A percentile compares a stretch with the other conserved stretches of the same genome.
phyloP scores from a whole-genome alignment of 2,888 invertebrate species.

The Caenorhabditis wallacei region DNA sequence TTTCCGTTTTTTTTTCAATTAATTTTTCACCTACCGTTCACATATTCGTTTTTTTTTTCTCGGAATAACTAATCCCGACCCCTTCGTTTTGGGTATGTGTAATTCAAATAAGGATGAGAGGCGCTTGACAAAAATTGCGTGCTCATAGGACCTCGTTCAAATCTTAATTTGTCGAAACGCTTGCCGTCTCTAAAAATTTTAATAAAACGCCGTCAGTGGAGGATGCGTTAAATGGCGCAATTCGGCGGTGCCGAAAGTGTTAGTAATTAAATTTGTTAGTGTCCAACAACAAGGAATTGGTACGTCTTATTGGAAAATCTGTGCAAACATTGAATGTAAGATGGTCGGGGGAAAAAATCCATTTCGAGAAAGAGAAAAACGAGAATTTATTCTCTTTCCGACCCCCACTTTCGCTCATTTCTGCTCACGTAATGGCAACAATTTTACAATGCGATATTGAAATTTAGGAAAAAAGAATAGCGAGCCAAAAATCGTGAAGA shows the following conservation, averaged over 20 bases:
- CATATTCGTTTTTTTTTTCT: neutral
- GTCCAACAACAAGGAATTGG: constrained; percentile 54
- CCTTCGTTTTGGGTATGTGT: constrained; percentile 3
- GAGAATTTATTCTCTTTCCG: neutral
- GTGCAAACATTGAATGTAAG: constrained; percentile 48
- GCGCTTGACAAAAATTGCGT: constrained; percentile 48
- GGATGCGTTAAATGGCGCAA: constrained; percentile 73
- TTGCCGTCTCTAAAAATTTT: constrained; percentile 50
- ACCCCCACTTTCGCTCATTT: constrained; percentile 2
- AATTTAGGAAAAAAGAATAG: constrained; percentile 20
- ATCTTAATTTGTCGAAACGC: constrained; percentile 53
- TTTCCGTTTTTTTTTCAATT: constrained; percentile 11
- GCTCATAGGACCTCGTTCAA: constrained; percentile 59
- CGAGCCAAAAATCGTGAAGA: constrained; percentile 31
- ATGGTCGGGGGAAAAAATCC: constrained; percentile 19
- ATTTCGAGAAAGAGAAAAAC: constrained; percentile 24
- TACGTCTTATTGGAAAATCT: constrained; percentile 68
- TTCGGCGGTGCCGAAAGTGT: constrained; percentile 66
- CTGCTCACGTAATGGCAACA: constrained; percentile 46
- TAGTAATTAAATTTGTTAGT: constrained; percentile 76
- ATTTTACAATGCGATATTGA: constrained; percentile 28
- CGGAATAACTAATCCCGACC: neutral
- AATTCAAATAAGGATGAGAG: constrained; percentile 38
- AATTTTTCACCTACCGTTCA: constrained; percentile 5
- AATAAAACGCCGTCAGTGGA: constrained; percentile 64